Evolutionary conservation across 2,888 invertebrate species (phyloP).

Genomic region (Diadromus collaris): DNA sequence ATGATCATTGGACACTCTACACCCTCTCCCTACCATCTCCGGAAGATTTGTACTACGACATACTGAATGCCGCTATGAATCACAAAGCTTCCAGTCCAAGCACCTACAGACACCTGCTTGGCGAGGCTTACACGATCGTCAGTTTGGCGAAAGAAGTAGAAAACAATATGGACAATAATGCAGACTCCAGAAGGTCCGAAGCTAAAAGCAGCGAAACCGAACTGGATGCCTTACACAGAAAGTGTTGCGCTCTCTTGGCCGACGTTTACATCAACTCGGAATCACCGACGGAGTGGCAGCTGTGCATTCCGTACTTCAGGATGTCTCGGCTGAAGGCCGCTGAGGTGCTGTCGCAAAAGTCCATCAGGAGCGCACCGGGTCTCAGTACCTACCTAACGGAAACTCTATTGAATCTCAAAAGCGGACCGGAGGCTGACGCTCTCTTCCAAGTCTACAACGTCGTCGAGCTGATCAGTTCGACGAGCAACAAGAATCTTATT

Average conservation of each 20-base stretch:
- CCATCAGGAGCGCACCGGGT: constrained; percentile 74
- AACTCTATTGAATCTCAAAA: constrained; percentile 78
- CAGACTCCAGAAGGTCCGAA: constrained; percentile 59
- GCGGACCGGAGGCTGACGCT: constrained; percentile 80
- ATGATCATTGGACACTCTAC: constrained; percentile 88
- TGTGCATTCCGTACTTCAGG: constrained; percentile 82
- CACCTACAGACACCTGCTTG: constrained; percentile 87
- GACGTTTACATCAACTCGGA: constrained; percentile 82
- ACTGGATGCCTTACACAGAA: constrained; percentile 80
- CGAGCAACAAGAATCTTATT: constrained; percentile 79
- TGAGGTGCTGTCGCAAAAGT: constrained; percentile 80
- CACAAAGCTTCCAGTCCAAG: constrained; percentile 85
- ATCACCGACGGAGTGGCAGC: constrained; percentile 76
- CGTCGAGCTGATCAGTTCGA: constrained; percentile 73
- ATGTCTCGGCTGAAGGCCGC: constrained; percentile 81
- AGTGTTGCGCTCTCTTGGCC: constrained; percentile 82
- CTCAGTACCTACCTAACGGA: constrained; percentile 74
- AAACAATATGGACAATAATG: constrained; percentile 47
- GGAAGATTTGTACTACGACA: constrained; percentile 86
- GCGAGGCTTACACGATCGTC: constrained; percentile 87
- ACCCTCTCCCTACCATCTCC: constrained; percentile 85
- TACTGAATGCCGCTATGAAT: constrained; percentile 85
- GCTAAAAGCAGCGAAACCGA: constrained; percentile 69
- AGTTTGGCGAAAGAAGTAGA: constrained; percentile 80
- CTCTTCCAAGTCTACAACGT: constrained; percentile 78